Evolutionary conservation across 2,888 invertebrate genomes (phyloP), one percentile per base, ranked within the genome.

Genomic region (Anticlea derivata): DNA sequence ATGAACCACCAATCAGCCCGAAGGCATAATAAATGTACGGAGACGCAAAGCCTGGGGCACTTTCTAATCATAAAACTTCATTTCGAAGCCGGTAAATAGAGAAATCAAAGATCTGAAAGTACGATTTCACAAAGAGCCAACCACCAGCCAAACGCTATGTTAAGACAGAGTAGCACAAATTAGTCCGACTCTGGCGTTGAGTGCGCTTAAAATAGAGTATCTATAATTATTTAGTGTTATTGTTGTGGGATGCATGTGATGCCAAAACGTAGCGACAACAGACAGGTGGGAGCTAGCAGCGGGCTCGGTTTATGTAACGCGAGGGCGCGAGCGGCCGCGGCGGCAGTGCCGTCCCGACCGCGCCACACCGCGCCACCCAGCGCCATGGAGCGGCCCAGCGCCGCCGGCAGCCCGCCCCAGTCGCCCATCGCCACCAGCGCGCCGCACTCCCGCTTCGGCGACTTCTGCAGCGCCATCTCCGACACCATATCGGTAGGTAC

Each of bases 191-290:
- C 59, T 59, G 43, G 72, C 66, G 77, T 75, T 64, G 76, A 79
- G 78, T 78, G 71, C 66, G 68, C 71, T 78, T 63, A 69, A 85
- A 86, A 86, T 87, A 86, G 75, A 63, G 52, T 72, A 71, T 84
- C 87, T 89, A 87, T 86, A 85, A 88, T 86, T 85, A 83, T 86
- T 86, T 76, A 79, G 73, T 89, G 83, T 87, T 88, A 80, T 88
- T 87, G 86, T 89, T 84, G 78, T 84, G 81, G 73, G 76, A 70
- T 75, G 83, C 80, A 83, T 70, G 73, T 71, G 80, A 82, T 86
- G 88, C 88, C 86, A 87, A 86, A 78, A 80, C 79, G 79, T 67
- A 80, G 80, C 78, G 83, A 83, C 84, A 84, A 80, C 81, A 77
- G 84, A 83, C 86, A 88, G 87, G 88, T 87, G 86, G 77, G 83